phyloP scores from a whole-genome alignment of 1,140 invertebrate genomes.

The Pemphigus obesinymphae region DNA sequence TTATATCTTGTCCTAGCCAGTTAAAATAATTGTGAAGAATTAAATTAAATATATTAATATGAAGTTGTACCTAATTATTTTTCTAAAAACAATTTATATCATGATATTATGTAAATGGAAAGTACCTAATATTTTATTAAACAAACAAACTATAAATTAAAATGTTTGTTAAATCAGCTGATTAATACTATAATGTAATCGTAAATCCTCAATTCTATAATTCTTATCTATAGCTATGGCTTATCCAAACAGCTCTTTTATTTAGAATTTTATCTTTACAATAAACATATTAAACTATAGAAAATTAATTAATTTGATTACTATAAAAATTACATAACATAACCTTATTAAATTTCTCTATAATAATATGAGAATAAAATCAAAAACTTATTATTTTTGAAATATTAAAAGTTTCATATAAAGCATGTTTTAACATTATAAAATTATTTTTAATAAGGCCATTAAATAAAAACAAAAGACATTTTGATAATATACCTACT shows the following conservation, averaged over 20 bases:
- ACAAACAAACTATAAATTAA: background rate
- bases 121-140: background rate
- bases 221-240: slow-evolving; percentile 3
- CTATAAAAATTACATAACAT: background rate
- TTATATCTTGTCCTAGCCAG: background rate
- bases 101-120: background rate
- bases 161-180: background rate
- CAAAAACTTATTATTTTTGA: no score
- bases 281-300: background rate
- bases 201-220: slow-evolving; percentile 8
- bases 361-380: no score
- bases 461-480: no score
- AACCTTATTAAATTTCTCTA: background rate
- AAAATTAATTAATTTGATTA: background rate
- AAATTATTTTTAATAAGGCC: no score
- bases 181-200: background rate
- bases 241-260: slow-evolving; percentile 11
- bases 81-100: background rate
- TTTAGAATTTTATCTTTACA: slow-evolving; percentile 1
- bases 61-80: background rate
- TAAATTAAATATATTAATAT: background rate
- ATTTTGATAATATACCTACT: no score
- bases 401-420: background rate
- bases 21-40: background rate
- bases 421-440: background rate